Percentiles rank a stretch among this genome's conserved stretches.
Evolutionary conservation across 2,113 vertebrate genomes (phyloP).

Genomic region (Aegypius monachus): DNA sequence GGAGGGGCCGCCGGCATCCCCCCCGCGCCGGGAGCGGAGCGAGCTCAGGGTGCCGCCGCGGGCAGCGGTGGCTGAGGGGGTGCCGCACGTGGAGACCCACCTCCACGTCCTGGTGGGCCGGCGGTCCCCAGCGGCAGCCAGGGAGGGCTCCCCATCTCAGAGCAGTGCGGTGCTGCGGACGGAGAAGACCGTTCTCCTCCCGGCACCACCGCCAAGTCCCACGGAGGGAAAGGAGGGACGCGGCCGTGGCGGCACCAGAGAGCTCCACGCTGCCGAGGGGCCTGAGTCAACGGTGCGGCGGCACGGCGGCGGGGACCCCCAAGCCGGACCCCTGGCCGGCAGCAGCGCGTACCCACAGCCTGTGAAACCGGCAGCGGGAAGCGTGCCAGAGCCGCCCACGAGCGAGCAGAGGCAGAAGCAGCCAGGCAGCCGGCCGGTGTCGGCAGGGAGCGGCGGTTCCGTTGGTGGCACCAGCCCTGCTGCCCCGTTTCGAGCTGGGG

Average conservation of each 20-base stretch:
- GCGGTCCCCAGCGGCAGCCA: fast-evolving
- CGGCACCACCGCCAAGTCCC: neutral
- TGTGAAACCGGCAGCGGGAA: neutral
- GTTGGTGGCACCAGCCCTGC: neutral
- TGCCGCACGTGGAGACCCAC: slow-evolving; percentile 10
- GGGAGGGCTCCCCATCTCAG: neutral
- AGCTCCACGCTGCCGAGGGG: neutral
- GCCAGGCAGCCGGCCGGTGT: neutral
- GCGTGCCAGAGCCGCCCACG: fast-evolving
- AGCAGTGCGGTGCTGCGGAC: neutral
- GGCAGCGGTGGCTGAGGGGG: neutral
- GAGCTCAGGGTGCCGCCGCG: neutral
- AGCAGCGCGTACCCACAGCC: neutral
- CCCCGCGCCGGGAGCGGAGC: neutral
- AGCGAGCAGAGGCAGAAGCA: neutral
- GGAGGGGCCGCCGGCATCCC: neutral
- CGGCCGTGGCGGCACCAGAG: fast-evolving
- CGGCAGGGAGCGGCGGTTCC: neutral
- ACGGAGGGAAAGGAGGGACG: neutral
- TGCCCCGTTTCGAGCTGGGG: neutral
- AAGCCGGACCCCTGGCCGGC: neutral
- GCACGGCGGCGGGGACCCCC: neutral
- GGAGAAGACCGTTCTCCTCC: neutral
- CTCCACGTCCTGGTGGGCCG: slow-evolving; percentile 48
- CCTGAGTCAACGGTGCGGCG: neutral